Conservation (phyloP, 2,797 vertebrate species). For the Hippoglossus hippoglossus region DNA sequence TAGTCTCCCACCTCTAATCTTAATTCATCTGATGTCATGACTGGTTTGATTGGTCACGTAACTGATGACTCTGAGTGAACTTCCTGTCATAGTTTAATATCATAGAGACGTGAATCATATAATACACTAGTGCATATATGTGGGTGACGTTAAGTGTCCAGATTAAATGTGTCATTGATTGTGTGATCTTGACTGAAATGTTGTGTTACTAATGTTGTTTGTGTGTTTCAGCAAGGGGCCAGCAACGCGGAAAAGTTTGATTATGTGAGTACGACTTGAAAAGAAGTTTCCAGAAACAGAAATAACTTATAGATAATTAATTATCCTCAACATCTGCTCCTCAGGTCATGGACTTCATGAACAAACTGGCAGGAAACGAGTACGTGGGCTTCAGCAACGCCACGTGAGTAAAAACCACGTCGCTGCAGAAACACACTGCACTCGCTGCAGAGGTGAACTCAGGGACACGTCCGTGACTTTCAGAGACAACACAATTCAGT, state of each 20-base stretch:
- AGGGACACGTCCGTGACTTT: neutral
- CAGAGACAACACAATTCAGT: neutral
- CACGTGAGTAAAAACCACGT: conserved; percentile 88
- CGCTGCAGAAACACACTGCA: neutral
- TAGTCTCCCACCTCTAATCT: conserved; percentile 61
- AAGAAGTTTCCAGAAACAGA: neutral
- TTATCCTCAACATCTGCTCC: neutral
- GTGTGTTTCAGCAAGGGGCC: conserved; percentile 91
- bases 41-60: conserved; percentile 50
- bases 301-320: too few relatives aligned
- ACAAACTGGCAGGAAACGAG: conserved; percentile 98
- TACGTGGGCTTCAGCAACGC: conserved; percentile 99
- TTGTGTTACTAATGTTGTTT: conserved; percentile 14
- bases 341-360: conserved; percentile 98
- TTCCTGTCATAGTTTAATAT: conserved; percentile 28
- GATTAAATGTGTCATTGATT: neutral
- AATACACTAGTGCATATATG: conserved; percentile 22
- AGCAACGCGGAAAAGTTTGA: conserved; percentile 99
- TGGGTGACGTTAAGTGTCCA: conserved; percentile 3
- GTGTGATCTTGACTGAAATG: neutral
- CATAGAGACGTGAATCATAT: conserved; percentile 22
- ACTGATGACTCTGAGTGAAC: conserved; percentile 14
- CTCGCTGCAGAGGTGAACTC: too few relatives aligned
- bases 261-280: conserved; percentile 89
- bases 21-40: conserved; percentile 51